Conservation (phyloP, 2,888 invertebrate genomes). For the Folsomia candida region DNA sequence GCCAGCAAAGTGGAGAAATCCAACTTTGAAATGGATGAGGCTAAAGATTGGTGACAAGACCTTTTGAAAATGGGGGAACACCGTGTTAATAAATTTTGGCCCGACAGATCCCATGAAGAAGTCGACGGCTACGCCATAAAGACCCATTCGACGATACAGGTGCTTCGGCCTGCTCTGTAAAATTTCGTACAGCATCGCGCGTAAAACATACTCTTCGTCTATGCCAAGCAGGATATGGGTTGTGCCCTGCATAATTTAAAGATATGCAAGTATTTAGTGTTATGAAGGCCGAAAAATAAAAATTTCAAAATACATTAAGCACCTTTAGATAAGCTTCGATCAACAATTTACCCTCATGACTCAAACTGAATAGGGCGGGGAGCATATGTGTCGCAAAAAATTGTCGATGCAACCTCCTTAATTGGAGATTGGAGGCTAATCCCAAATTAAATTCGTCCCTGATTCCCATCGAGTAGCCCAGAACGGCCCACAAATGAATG, state of each 20-base stretch:
- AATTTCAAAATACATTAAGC: too few species aligned
- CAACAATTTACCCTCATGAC: constrained; percentile 1
- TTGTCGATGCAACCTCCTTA: not conserved
- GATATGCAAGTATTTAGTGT: too few species aligned
- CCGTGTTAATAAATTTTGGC: not conserved
- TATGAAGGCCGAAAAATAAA: too few species aligned
- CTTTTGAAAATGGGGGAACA: not conserved
- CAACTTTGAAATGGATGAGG: not conserved
- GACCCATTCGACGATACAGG: not conserved
- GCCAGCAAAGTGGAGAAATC: not conserved
- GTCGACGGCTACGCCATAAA: not conserved
- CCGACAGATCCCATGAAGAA: not conserved
- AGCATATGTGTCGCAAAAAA: not conserved
- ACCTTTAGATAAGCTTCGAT: not conserved
- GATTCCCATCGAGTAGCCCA: not conserved
- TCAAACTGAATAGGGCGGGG: not conserved
- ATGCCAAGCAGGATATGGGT: not conserved
- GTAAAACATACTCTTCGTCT: not conserved
- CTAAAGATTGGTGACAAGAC: not conserved
- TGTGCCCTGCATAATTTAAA: not conserved
- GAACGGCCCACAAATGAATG: not conserved
- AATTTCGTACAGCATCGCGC: not conserved
- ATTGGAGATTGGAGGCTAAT: not conserved
- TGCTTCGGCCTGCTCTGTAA: not conserved
- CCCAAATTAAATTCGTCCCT: not conserved